Evolutionary conservation across 2,888 invertebrate species (phyloP).

Genomic region (Dryadula phaetusa): DNA sequence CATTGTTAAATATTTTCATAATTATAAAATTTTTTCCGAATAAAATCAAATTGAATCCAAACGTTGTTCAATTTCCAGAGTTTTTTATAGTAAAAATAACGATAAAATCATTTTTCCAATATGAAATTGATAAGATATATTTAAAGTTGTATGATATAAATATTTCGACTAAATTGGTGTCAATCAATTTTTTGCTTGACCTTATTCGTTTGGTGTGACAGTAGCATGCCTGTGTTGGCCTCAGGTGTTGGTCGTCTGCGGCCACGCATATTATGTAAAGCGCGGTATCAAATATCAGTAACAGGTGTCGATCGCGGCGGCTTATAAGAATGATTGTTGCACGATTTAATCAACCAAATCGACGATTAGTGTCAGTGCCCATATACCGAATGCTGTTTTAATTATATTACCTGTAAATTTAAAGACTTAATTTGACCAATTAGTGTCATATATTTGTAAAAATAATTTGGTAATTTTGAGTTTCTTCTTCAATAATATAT

Average conservation of each 20-base stretch:
- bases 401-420: slow-evolving; percentile 15
- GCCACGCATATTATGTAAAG: slow-evolving; percentile 51
- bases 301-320: slow-evolving; percentile 52
- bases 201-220: slow-evolving; percentile 36
- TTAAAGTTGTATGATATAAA: not conserved
- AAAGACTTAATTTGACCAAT: slow-evolving; percentile 8
- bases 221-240: slow-evolving; percentile 39
- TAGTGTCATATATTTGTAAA: not conserved
- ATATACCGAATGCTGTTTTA: slow-evolving; percentile 30
- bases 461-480: not conserved
- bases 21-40: not conserved
- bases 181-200: slow-evolving; percentile 21
- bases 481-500: not conserved
- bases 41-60: too few species aligned
- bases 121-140: not conserved
- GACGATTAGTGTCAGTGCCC: slow-evolving; percentile 37
- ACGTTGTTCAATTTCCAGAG: not conserved
- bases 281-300: slow-evolving; percentile 51
- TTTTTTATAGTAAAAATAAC: not conserved
- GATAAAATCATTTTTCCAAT: not conserved
- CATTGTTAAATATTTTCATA: not conserved
- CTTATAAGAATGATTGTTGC: slow-evolving; percentile 53
- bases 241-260: slow-evolving; percentile 49
- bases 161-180: not conserved
- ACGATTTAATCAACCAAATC: slow-evolving; percentile 44